These are phyloP conservation scores for Anniella stebbinsi DNA, from an alignment of 2,797 vertebrate species.

Conservation along the genomic window DNA sequence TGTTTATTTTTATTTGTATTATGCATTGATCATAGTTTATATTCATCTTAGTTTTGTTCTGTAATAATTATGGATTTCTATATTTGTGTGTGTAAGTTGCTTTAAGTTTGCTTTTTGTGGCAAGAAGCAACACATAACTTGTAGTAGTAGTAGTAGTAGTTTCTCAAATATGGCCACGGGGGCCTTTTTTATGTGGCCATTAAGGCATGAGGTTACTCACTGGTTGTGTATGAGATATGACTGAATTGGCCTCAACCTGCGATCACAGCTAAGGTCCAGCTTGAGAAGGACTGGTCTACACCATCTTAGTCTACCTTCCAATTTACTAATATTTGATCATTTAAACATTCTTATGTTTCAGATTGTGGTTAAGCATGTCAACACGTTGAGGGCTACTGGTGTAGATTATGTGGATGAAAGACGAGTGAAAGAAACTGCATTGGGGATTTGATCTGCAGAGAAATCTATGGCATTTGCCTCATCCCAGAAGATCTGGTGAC, in stretches of 20 bases:
- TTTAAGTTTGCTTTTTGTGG: too few relatives aligned
- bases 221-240: not conserved
- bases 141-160: too few relatives aligned
- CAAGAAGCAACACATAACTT: too few relatives aligned
- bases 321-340: not conserved
- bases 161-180: not conserved
- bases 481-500: not conserved
- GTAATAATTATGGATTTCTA: too few relatives aligned
- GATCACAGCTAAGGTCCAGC: not conserved
- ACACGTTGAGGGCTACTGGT: not conserved
- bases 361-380: not conserved
- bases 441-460: not conserved
- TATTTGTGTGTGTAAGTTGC: too few relatives aligned
- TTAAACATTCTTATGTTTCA: not conserved
- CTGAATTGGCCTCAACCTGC: not conserved
- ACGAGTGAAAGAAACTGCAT: too few relatives aligned
- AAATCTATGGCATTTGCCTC: constrained; percentile 42
- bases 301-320: not conserved
- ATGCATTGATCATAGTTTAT: too few relatives aligned
- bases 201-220: not conserved
- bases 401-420: too few relatives aligned
- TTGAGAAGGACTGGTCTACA: not conserved
- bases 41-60: too few relatives aligned
- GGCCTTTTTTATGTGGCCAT: not conserved
- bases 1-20: too few relatives aligned